Conservation (phyloP, 2,888 invertebrate genomes). For the Fragum sueziense region DNA sequence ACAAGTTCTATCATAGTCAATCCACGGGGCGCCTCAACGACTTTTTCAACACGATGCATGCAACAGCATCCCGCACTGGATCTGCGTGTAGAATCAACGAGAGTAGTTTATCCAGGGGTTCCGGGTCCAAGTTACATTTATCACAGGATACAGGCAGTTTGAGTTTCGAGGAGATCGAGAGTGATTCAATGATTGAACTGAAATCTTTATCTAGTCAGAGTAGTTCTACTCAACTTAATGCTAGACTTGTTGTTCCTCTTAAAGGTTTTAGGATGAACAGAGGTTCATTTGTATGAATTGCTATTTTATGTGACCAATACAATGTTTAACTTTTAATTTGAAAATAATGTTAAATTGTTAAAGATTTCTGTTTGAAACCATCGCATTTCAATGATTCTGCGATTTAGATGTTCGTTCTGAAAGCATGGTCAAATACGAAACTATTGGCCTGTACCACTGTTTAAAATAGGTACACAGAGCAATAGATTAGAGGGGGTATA, state of each 20-base stretch:
- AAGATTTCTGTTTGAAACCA: not conserved
- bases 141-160: constrained; percentile 39
- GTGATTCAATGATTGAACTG: constrained; percentile 43
- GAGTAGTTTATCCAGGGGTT: not conserved
- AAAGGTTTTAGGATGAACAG: constrained; percentile 12
- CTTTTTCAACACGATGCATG: constrained; percentile 27
- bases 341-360: not conserved
- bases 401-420: not conserved
- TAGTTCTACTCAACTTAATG: constrained; percentile 33
- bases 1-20: constrained; percentile 25
- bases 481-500: too few species aligned
- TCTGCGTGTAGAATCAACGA: constrained; percentile 14
- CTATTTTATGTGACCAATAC: not conserved
- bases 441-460: too few species aligned
- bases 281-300: constrained; percentile 21
- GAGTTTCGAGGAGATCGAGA: constrained; percentile 46
- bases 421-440: not conserved
- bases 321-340: too few species aligned
- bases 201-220: constrained; percentile 41
- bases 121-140: constrained; percentile 14
- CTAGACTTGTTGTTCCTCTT: constrained; percentile 7
- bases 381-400: not conserved
- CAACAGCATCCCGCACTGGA: constrained; percentile 4
- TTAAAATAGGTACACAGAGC: too few species aligned
- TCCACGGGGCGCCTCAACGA: constrained; percentile 48